These are phyloP conservation scores for Oreochromis grahami DNA, from an alignment of 2,797 vertebrate species.

Conservation along the genomic window DNA sequence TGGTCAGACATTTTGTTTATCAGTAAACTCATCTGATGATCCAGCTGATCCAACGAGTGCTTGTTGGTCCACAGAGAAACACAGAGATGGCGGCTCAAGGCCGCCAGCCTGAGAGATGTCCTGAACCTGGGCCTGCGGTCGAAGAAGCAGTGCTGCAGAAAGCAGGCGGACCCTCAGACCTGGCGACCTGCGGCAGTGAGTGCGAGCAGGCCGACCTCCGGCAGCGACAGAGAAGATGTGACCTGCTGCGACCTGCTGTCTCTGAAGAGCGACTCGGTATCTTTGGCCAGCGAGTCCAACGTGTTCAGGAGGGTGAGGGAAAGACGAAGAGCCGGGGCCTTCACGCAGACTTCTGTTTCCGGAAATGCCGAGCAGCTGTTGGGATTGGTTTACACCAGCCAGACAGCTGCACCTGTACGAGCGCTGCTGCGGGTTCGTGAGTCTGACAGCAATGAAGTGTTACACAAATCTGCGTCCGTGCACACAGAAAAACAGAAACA, in stretches of 20 bases:
- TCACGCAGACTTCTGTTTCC: not conserved
- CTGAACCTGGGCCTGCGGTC: too few relatives aligned
- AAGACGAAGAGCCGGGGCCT: not conserved
- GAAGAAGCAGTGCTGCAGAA: too few relatives aligned
- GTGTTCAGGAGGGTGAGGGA: slow-evolving; percentile 41
- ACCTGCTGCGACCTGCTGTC: too few relatives aligned
- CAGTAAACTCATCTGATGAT: slow-evolving; percentile 66
- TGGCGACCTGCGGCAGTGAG: too few relatives aligned
- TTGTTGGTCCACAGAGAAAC: not conserved
- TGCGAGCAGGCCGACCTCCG: too few relatives aligned
- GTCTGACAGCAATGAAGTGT: not conserved
- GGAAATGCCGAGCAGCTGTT: not conserved
- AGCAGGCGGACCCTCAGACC: too few relatives aligned
- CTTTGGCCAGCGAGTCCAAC: too few relatives aligned
- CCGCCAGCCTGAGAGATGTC: too few relatives aligned
- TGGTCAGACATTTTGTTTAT: slow-evolving; percentile 72
- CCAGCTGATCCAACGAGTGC: not conserved
- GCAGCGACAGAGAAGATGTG: too few relatives aligned
- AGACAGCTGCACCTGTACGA: not conserved
- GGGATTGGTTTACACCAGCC: not conserved
- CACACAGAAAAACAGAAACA: not conserved
- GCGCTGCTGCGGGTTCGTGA: not conserved
- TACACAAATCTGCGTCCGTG: not conserved
- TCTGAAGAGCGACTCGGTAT: too few relatives aligned
- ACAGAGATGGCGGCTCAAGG: too few relatives aligned